A percentile compares a stretch with the other conserved stretches of the same genome.
Evolutionary conservation across 2,113 vertebrate species (phyloP).

Genomic region (Hemiprocne comata): DNA sequence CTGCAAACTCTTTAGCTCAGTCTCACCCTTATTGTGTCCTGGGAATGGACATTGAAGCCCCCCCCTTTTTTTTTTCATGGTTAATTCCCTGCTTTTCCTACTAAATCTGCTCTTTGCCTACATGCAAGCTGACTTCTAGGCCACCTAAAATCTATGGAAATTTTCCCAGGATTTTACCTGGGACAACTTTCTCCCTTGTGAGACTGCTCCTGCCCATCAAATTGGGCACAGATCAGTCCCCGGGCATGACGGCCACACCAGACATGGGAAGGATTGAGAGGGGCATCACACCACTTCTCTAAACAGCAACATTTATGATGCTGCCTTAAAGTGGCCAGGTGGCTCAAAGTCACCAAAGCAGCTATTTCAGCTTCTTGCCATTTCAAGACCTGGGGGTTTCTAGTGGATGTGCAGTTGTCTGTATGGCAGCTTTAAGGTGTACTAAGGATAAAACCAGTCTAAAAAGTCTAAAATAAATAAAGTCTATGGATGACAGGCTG

Average conservation of each 20-base stretch:
- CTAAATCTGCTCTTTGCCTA: neutral
- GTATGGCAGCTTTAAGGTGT: neutral
- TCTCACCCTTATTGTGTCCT: neutral
- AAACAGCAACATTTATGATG: neutral
- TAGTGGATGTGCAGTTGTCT: neutral
- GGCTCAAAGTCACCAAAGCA: neutral
- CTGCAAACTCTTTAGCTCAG: neutral
- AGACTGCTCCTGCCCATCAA: neutral
- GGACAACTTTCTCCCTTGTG: neutral
- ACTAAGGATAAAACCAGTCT: neutral
- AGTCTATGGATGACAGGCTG: neutral
- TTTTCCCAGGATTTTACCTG: neutral
- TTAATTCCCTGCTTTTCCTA: neutral
- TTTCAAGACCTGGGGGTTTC: neutral
- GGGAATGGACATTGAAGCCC: neutral
- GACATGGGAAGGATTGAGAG: rapidly evolving
- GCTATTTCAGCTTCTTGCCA: neutral
- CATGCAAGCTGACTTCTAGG: neutral
- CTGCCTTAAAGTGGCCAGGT: neutral
- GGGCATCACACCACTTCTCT: neutral
- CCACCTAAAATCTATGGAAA: neutral
- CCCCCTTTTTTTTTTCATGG: neutral
- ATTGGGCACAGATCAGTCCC: neutral
- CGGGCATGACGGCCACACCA: no score
- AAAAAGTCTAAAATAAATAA: no score